Percentiles rank a stretch among this genome's conserved stretches.
phyloP scores from a whole-genome alignment of 2,888 invertebrate genomes.

The Bugula neritina region DNA sequence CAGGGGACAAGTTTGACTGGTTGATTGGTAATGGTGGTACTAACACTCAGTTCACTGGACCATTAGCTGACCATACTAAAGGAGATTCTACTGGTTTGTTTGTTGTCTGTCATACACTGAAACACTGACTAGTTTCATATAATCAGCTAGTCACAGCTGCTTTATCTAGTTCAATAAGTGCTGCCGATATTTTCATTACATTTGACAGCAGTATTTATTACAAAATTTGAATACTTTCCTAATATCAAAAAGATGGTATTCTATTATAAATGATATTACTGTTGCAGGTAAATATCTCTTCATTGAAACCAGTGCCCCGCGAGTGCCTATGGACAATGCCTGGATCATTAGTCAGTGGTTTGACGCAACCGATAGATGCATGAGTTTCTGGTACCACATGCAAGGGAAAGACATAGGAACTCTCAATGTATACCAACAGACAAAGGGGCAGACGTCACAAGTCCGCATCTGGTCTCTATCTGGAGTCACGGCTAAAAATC shows the following conservation, averaged over 20 bases:
- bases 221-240: no score
- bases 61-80: constrained; percentile 28
- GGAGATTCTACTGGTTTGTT: constrained; percentile 21
- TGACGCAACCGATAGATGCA: constrained; percentile 32
- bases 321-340: constrained; percentile 2
- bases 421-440: constrained; percentile 37
- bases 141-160: neutral
- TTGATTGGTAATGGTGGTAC: constrained; percentile 25
- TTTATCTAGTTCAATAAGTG: no score
- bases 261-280: no score
- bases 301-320: constrained; percentile 21
- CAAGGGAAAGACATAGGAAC: constrained; percentile 36
- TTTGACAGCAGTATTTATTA: no score
- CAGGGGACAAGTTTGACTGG: constrained; percentile 32
- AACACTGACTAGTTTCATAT: no score
- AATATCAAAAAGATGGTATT: no score
- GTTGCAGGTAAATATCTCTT: constrained; percentile 28
- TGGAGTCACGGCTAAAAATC: neutral
- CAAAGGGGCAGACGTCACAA: constrained; percentile 28
- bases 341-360: constrained; percentile 27
- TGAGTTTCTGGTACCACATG: constrained; percentile 43
- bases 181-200: no score
- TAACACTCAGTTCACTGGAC: constrained; percentile 26
- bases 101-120: no score
- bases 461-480: constrained; percentile 16